Conservation (phyloP, 2,113 vertebrate genomes). For the Turdus rufiventris region DNA sequence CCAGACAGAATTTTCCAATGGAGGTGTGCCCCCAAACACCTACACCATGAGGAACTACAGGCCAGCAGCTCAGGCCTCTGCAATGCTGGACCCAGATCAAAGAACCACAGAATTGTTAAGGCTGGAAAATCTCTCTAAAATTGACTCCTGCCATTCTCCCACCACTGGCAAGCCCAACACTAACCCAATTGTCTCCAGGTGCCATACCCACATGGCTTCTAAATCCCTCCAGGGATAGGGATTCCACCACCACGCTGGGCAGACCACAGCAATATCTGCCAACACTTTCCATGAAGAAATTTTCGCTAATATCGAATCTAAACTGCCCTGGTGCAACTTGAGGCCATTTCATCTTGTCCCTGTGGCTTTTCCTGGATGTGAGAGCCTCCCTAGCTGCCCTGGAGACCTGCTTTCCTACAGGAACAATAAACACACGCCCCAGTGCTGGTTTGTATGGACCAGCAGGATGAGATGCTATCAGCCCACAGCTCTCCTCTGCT, state of each 20-base stretch:
- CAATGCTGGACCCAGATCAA: not conserved
- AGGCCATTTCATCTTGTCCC: not conserved
- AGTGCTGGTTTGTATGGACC: not conserved
- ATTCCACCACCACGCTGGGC: too few species aligned
- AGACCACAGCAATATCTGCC: not conserved
- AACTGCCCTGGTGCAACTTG: not conserved
- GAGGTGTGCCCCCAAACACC: not conserved
- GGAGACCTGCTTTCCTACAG: not conserved
- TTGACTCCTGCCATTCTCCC: too few species aligned
- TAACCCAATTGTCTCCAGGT: fast-evolving
- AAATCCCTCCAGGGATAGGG: not conserved
- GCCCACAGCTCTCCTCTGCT: not conserved
- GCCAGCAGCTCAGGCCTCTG: not conserved
- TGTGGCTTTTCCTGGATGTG: not conserved
- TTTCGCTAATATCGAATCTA: not conserved
- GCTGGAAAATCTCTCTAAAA: not conserved
- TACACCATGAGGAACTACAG: not conserved
- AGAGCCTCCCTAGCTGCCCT: not conserved
- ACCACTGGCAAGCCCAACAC: not conserved
- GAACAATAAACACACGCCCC: not conserved
- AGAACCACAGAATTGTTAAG: not conserved
- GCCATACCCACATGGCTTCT: fast-evolving
- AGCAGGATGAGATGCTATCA: not conserved
- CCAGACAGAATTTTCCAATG: not conserved
- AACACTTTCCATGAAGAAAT: not conserved